Percentiles rank a stretch among this genome's conserved stretches.
phyloP scores from a whole-genome alignment of 2,797 vertebrate species.

The Coreius guichenoti region DNA sequence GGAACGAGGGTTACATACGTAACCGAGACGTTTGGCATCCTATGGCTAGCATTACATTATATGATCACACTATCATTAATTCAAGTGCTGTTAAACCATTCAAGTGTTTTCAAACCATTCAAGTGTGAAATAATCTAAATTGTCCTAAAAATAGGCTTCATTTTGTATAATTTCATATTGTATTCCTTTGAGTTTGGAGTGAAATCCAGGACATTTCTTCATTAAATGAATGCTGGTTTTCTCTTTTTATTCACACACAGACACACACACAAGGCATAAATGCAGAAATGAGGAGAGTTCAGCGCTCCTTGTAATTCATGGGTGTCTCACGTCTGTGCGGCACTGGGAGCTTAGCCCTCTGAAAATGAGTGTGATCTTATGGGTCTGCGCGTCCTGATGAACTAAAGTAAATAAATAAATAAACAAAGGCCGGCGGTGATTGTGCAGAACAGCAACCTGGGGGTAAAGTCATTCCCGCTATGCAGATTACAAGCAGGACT shows the following conservation, averaged over 20 bases:
- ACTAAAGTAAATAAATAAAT: slow-evolving; percentile 52
- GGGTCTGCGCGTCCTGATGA: slow-evolving; percentile 4
- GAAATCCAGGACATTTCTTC: neutral
- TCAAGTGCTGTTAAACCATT: neutral
- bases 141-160: neutral
- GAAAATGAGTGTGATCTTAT: slow-evolving; percentile 46
- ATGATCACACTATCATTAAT: neutral
- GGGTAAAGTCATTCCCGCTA: slow-evolving; percentile 37
- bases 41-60: too few species aligned
- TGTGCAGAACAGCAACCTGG: slow-evolving; percentile 41
- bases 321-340: neutral
- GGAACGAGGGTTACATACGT: too few species aligned
- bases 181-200: neutral
- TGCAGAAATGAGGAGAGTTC: slow-evolving; percentile 7
- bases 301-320: slow-evolving; percentile 17
- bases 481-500: slow-evolving; percentile 56
- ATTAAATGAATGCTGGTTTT: neutral
- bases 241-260: neutral
- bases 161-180: neutral
- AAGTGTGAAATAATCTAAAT: neutral
- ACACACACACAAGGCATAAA: neutral
- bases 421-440: slow-evolving; percentile 16
- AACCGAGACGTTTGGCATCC: too few species aligned
- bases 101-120: neutral
- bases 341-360: neutral